Evolutionary conservation across 2,888 invertebrate species (phyloP).

Genomic region (Catocala nupta): DNA sequence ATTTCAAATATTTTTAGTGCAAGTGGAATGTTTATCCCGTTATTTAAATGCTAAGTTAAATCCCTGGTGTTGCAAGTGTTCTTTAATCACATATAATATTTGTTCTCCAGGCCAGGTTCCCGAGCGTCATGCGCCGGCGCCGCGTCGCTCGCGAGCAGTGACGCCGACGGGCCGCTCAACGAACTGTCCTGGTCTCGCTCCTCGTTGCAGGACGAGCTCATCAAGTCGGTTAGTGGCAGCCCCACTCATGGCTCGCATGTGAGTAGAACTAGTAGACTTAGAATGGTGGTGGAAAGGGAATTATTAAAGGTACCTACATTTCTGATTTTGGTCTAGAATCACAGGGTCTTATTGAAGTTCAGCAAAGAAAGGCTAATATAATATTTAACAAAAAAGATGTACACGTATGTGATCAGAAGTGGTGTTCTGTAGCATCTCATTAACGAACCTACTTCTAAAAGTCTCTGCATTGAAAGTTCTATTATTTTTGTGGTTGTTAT

Average conservation of each 20-base stretch:
- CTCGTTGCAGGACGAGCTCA: conserved; percentile 90
- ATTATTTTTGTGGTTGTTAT: too few species aligned
- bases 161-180: conserved; percentile 81
- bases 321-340: background rate
- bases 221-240: conserved; percentile 89
- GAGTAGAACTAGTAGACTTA: conserved; percentile 62
- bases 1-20: too few species aligned
- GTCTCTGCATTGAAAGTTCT: too few species aligned
- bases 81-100: background rate
- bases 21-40: too few species aligned
- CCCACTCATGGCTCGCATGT: conserved; percentile 78
- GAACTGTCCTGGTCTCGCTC: conserved; percentile 89
- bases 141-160: conserved; percentile 85
- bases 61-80: too few species aligned
- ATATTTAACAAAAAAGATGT: too few species aligned
- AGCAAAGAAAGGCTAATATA: background rate
- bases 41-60: too few species aligned
- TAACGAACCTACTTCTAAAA: too few species aligned
- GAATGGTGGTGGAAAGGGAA: conserved; percentile 6
- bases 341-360: background rate
- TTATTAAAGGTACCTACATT: conserved; percentile 5
- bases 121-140: conserved; percentile 88
- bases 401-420: too few species aligned
- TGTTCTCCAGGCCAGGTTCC: conserved; percentile 75
- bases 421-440: too few species aligned